Conservation (phyloP, 2,113 vertebrate species). For the Mustelus asterias region DNA sequence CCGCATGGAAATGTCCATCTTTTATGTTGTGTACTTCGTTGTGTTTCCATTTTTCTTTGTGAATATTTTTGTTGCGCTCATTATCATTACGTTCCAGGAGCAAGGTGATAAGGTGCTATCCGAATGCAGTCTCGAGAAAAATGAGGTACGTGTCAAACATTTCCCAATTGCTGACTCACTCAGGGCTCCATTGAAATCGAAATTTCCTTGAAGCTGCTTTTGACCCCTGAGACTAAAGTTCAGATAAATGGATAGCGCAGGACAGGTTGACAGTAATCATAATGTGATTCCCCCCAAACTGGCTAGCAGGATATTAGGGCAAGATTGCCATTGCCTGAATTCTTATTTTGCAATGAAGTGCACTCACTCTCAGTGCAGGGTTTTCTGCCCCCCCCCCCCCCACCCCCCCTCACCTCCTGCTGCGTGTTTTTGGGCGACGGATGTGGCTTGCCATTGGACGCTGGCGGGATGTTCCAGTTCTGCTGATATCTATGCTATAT, state of each 20-base stretch:
- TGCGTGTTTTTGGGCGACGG: too few relatives aligned
- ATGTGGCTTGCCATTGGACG: too few relatives aligned
- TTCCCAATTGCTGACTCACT: not conserved
- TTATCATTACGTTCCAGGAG: slow-evolving; percentile 98
- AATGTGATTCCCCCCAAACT: not conserved
- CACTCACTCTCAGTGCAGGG: not conserved
- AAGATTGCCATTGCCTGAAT: not conserved
- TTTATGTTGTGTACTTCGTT: slow-evolving; percentile 96
- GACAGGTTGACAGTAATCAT: not conserved
- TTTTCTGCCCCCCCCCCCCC: too few relatives aligned
- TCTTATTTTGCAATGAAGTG: not conserved
- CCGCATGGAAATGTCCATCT: slow-evolving; percentile 94
- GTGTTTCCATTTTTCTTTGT: slow-evolving; percentile 99
- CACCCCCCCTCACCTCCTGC: too few relatives aligned
- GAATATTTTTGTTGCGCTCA: slow-evolving; percentile 95
- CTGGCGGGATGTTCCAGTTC: too few relatives aligned
- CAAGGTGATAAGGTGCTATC: slow-evolving; percentile 96
- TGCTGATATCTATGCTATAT: too few relatives aligned
- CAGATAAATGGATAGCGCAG: not conserved
- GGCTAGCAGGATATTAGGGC: not conserved
- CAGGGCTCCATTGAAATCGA: not conserved
- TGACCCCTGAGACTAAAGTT: not conserved
- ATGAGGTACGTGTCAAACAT: slow-evolving; percentile 65
- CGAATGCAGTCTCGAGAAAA: slow-evolving; percentile 94
- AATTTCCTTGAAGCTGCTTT: not conserved